These are phyloP conservation scores for Aporophyla lueneburgensis DNA, from an alignment of 2,888 invertebrate species.

Conservation along the genomic window DNA sequence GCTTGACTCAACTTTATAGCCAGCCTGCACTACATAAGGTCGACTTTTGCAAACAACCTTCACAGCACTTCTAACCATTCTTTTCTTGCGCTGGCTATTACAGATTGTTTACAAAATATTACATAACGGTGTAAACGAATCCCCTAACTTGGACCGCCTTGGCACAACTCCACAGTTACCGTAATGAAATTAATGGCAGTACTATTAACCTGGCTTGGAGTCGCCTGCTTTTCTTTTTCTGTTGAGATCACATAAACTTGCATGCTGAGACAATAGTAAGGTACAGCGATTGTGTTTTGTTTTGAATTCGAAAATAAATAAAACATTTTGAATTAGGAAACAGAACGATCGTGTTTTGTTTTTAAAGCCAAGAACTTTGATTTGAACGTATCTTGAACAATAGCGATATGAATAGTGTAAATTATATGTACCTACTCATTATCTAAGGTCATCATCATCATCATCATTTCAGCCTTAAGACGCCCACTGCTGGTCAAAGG, in stretches of 20 bases:
- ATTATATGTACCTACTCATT: too few relatives aligned
- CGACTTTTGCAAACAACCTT: too few relatives aligned
- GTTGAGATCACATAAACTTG: conserved; percentile 35
- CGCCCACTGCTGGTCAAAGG: too few relatives aligned
- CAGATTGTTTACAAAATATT: not conserved
- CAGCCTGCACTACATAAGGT: too few relatives aligned
- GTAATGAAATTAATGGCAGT: conserved; percentile 68
- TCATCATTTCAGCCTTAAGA: too few relatives aligned
- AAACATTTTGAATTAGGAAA: too few relatives aligned
- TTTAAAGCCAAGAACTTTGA: not conserved
- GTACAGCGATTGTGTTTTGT: not conserved
- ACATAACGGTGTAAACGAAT: conserved; percentile 50
- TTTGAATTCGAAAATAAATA: not conserved
- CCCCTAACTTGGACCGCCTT: conserved; percentile 42
- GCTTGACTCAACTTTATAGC: too few relatives aligned
- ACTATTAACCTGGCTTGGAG: conserved; percentile 56
- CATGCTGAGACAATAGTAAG: not conserved
- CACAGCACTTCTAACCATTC: too few relatives aligned
- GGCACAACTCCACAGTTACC: conserved; percentile 60
- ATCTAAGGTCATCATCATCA: too few relatives aligned
- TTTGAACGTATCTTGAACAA: not conserved
- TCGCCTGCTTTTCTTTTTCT: conserved; percentile 41
- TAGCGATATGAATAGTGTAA: not conserved
- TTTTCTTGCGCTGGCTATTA: too few relatives aligned
- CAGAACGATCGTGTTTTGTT: not conserved